Evolutionary conservation across 2,797 vertebrate genomes (phyloP).

Genomic region (Acanthurus tractus): DNA sequence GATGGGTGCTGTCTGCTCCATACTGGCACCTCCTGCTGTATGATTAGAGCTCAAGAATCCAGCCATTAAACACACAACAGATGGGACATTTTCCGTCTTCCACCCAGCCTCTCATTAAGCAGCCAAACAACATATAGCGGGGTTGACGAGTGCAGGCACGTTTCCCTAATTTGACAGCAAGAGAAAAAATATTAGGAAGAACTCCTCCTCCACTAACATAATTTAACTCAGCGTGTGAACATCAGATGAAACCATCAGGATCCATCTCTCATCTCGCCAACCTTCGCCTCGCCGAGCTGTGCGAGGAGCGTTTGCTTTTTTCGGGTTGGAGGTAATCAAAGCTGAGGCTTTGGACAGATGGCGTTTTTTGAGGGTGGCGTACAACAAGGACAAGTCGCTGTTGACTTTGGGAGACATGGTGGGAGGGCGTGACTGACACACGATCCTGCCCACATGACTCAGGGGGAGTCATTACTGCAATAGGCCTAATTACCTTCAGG

Average conservation of each 20-base stretch:
- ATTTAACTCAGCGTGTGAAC: conserved; percentile 58
- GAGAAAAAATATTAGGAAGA: neutral
- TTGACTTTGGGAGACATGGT: conserved; percentile 65
- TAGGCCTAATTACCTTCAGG: conserved; percentile 75
- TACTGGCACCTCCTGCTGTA: conserved; percentile 67
- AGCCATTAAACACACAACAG: conserved; percentile 78
- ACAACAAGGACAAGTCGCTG: conserved; percentile 63
- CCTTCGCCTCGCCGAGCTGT: conserved; percentile 22
- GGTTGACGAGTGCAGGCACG: conserved; percentile 58
- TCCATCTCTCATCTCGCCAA: conserved; percentile 23
- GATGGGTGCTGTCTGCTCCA: conserved; percentile 81
- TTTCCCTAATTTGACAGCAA: conserved; percentile 35
- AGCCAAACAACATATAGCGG: conserved; percentile 70
- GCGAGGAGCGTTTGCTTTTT: conserved; percentile 27
- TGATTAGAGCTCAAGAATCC: conserved; percentile 72
- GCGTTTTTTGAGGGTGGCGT: conserved; percentile 57
- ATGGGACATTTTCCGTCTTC: conserved; percentile 72
- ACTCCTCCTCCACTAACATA: conserved; percentile 36
- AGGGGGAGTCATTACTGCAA: conserved; percentile 74
- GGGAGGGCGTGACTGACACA: conserved; percentile 66
- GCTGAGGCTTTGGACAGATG: conserved; percentile 72
- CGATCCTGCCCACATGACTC: conserved; percentile 63
- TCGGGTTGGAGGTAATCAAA: conserved; percentile 56
- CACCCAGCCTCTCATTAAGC: conserved; percentile 65
- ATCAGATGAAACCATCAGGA: conserved; percentile 41